phyloP scores from a whole-genome alignment of 2,113 vertebrate genomes.

The Fregata magnificens region DNA sequence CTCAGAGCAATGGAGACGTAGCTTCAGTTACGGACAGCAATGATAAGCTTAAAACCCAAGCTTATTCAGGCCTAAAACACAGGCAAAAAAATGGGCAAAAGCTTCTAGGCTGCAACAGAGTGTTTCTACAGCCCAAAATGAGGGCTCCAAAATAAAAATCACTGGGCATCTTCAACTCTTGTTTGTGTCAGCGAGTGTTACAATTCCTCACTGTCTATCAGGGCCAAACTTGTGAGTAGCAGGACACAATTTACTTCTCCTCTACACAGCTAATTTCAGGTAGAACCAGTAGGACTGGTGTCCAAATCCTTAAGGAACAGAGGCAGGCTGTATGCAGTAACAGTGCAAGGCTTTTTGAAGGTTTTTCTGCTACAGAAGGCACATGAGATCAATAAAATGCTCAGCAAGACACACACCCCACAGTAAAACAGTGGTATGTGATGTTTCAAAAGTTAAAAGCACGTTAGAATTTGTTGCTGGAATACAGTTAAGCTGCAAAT shows the following conservation, averaged over 20 bases:
- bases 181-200: neutral
- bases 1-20: neutral
- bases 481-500: constrained; percentile 19
- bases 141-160: neutral
- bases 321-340: neutral
- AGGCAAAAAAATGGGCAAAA: neutral
- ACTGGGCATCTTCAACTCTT: neutral
- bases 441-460: neutral
- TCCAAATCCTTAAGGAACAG: neutral
- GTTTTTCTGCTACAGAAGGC: neutral
- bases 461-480: constrained; percentile 3
- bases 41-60: neutral
- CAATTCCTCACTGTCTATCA: neutral
- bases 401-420: neutral
- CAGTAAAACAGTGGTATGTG: neutral
- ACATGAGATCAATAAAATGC: neutral
- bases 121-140: neutral
- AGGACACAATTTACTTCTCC: neutral
- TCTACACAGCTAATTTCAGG: neutral
- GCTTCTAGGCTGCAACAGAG: neutral
- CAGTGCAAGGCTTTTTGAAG: neutral
- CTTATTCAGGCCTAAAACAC: neutral
- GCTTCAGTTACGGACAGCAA: neutral
- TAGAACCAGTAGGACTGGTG: neutral
- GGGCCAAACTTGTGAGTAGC: neutral